Evolutionary conservation across 2,113 vertebrate species (phyloP).

Genomic region (Thymallus thymallus): DNA sequence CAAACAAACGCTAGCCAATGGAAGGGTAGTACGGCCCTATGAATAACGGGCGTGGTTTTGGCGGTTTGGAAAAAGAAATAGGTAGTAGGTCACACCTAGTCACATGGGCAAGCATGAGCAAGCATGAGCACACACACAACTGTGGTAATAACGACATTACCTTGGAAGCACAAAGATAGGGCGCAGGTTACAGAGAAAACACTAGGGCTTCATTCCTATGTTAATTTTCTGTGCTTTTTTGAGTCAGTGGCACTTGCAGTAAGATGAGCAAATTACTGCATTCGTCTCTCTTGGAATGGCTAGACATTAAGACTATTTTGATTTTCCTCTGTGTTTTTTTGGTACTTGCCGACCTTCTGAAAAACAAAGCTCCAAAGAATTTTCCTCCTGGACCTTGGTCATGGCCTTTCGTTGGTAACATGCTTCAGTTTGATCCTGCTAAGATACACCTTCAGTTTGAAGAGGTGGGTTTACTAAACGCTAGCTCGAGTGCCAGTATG

Average conservation of each 20-base stretch:
- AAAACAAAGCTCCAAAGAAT: constrained; percentile 48
- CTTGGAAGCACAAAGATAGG: too few species aligned
- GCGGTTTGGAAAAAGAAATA: too few species aligned
- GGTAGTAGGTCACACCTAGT: background rate
- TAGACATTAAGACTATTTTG: constrained; percentile 53
- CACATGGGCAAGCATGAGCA: background rate
- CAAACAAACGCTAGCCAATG: too few species aligned
- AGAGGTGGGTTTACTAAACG: constrained; percentile 35
- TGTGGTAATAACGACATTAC: background rate
- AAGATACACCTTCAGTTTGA: constrained; percentile 53
- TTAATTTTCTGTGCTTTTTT: background rate
- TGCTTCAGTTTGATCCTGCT: background rate
- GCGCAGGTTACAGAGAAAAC: too few species aligned
- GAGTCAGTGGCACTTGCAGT: background rate
- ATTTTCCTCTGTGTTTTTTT: constrained; percentile 68
- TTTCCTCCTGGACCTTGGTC: constrained; percentile 73
- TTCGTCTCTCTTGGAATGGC: constrained; percentile 20
- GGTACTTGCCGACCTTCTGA: constrained; percentile 58
- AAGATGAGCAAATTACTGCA: background rate
- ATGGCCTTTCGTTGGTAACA: constrained; percentile 69
- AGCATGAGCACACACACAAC: background rate
- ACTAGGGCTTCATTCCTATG: background rate
- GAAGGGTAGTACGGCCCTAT: too few species aligned
- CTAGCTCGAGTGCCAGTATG: too few species aligned
- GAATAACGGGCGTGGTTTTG: too few species aligned